Evolutionary conservation across 2,113 vertebrate genomes (phyloP).

Genomic region (Hippoglossus stenolepis): DNA sequence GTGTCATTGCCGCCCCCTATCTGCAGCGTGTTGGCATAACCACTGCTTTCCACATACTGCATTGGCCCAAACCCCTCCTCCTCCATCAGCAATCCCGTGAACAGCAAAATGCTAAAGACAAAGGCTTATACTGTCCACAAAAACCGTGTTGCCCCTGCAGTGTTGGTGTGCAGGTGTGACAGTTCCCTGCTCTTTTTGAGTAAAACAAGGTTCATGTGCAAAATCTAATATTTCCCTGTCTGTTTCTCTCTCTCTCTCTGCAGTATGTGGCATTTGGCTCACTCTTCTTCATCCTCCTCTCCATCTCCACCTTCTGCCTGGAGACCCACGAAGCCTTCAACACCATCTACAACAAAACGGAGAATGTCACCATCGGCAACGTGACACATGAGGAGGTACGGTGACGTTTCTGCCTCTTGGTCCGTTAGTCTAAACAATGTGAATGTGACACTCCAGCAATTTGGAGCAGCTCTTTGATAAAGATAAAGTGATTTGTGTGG

Average conservation of each 20-base stretch:
- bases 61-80: constrained; percentile 48
- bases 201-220: neutral
- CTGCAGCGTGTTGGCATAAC: constrained; percentile 25
- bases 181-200: neutral
- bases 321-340: constrained; percentile 99
- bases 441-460: neutral
- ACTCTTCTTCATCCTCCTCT: constrained; percentile 97
- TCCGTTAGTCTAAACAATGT: neutral
- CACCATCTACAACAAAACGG: constrained; percentile 93
- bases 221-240: neutral
- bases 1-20: constrained; percentile 56
- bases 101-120: constrained; percentile 10
- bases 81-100: constrained; percentile 1
- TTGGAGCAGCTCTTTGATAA: neutral
- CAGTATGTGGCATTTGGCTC: constrained; percentile 96
- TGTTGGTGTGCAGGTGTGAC: neutral
- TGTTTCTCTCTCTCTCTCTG: constrained; percentile 27
- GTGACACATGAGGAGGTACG: constrained; percentile 84
- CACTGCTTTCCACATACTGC: constrained; percentile 43
- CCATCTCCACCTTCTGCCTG: constrained; percentile 99
- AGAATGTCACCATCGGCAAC: constrained; percentile 87
- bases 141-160: neutral
- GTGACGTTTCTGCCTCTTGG: neutral
- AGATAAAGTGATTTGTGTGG: neutral
- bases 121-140: neutral